Conservation (phyloP, 1,140 invertebrate species). For the Brachionus calyciflorus region DNA sequence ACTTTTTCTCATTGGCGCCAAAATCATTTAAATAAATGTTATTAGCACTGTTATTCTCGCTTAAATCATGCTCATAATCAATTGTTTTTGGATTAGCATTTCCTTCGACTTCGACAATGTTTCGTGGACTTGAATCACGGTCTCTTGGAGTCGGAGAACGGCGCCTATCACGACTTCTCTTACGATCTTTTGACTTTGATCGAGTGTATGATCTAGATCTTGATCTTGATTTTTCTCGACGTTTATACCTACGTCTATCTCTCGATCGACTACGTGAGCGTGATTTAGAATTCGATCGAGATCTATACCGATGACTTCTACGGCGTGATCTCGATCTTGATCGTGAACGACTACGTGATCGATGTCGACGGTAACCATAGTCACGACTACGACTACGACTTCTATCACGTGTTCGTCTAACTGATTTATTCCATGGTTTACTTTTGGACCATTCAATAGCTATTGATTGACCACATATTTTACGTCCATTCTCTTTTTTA, state of each 20-base stretch:
- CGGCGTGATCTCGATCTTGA: neutral
- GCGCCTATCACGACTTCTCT: neutral
- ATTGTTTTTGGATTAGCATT: neutral
- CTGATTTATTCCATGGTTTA: slow-evolving; percentile 47
- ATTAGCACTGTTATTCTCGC: slow-evolving; percentile 24
- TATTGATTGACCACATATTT: slow-evolving; percentile 60
- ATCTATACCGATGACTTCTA: neutral
- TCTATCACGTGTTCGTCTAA: slow-evolving; percentile 1
- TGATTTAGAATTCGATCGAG: neutral
- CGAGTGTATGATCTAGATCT: neutral
- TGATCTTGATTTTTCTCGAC: neutral
- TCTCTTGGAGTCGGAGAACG: neutral
- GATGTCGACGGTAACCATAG: slow-evolving; percentile 5
- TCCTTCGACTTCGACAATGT: neutral
- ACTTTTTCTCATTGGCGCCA: neutral
- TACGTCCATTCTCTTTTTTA: slow-evolving; percentile 62
- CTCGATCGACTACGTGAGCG: neutral
- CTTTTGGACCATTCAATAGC: slow-evolving; percentile 63
- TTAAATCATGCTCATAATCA: slow-evolving; percentile 14
- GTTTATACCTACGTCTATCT: neutral
- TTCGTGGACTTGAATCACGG: neutral
- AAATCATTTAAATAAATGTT: slow-evolving; percentile 19
- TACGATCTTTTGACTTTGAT: neutral
- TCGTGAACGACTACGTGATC: neutral
- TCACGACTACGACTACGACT: neutral